Evolutionary conservation across 2,113 vertebrate species (phyloP).

Genomic region (Petrocephalus zakoni): DNA sequence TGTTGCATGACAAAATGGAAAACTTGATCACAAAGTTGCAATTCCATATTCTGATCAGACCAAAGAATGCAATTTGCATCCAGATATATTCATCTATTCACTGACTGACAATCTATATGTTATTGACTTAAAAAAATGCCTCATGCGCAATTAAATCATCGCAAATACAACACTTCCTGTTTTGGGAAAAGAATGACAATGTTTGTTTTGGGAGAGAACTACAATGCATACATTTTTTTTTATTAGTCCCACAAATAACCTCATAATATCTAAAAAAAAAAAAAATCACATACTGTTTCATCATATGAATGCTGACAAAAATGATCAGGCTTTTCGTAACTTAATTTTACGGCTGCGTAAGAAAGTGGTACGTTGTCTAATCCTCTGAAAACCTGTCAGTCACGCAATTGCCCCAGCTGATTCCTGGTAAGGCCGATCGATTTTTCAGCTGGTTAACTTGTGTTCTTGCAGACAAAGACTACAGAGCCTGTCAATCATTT

Average conservation of each 20-base stretch:
- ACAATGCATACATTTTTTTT: background rate
- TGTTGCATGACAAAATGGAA: background rate
- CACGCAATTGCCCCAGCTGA: background rate
- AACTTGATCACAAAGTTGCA: background rate
- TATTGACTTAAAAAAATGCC: background rate
- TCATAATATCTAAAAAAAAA: background rate
- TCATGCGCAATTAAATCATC: background rate
- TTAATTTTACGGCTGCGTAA: background rate
- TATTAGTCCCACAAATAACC: background rate
- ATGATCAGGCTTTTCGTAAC: background rate
- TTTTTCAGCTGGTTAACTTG: constrained; percentile 11
- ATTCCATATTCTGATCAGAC: background rate
- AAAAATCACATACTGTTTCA: background rate
- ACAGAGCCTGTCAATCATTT: background rate
- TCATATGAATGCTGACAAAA: background rate
- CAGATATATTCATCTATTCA: background rate
- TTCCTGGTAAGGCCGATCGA: constrained; percentile 3
- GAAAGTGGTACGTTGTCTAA: background rate
- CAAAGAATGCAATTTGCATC: background rate
- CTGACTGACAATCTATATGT: background rate
- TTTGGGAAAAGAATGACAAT: background rate
- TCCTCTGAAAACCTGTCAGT: constrained; percentile 7
- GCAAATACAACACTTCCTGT: background rate
- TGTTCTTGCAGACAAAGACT: background rate
- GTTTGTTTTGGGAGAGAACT: background rate